These are phyloP conservation scores for Pluvianellus socialis DNA, from an alignment of 2,113 vertebrate species.

Conservation along the genomic window DNA sequence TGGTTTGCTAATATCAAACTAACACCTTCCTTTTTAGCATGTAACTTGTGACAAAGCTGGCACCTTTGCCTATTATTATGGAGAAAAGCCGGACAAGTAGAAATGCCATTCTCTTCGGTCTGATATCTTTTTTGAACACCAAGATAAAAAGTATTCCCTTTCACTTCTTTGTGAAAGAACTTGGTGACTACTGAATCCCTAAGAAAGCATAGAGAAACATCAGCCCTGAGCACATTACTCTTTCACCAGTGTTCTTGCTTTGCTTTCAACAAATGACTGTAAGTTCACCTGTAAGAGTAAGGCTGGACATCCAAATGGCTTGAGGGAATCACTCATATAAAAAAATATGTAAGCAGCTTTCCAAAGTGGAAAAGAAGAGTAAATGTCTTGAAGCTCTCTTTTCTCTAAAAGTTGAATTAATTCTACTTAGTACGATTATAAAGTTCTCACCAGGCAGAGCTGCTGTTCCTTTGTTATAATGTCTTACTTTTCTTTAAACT, in stretches of 20 bases:
- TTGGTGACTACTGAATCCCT: neutral
- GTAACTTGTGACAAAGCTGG: accelerated
- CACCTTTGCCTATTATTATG: neutral
- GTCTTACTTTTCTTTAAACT: neutral
- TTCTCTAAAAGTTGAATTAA: neutral
- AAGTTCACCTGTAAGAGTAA: neutral
- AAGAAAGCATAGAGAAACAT: neutral
- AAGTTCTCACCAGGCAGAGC: neutral
- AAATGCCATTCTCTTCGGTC: neutral
- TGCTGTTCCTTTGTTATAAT: neutral
- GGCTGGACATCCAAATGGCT: neutral
- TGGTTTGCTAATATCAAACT: neutral
- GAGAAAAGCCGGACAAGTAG: neutral
- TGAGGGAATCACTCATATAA: neutral
- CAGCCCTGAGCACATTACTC: accelerated
- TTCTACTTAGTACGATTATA: neutral
- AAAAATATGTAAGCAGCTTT: neutral
- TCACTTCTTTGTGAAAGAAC: neutral
- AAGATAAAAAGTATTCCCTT: neutral
- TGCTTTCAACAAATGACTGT: neutral
- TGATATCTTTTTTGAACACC: neutral
- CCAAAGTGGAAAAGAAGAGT: accelerated
- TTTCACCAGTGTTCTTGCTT: neutral
- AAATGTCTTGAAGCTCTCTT: neutral
- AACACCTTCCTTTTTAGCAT: neutral